Conservation (phyloP, 2,888 invertebrate genomes). For the Apamea sordens region DNA sequence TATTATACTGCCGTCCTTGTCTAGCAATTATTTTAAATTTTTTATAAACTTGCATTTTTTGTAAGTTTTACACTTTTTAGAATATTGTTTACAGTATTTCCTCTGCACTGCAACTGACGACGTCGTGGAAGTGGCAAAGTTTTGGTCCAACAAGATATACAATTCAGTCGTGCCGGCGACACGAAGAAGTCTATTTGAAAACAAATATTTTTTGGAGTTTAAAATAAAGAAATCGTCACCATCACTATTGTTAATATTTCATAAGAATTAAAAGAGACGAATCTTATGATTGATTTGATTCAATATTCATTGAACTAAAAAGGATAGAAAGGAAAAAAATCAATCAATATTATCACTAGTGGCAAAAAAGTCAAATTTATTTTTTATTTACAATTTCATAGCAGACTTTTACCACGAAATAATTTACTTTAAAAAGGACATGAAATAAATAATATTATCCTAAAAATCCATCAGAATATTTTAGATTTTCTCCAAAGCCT, state of each 20-base stretch:
- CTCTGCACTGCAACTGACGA: no score
- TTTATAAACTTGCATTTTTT: no score
- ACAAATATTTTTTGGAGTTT: no score
- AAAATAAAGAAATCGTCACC: no score
- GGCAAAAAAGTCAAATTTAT: conserved; percentile 31
- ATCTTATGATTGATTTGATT: neutral
- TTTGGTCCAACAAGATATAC: no score
- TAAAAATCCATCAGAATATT: conserved; percentile 11
- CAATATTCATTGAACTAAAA: neutral
- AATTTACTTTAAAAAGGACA: conserved; percentile 1
- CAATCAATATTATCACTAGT: neutral
- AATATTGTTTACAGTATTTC: no score
- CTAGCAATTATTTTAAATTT: no score
- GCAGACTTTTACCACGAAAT: neutral
- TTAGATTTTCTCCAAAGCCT: conserved; percentile 1
- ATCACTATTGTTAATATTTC: conserved; percentile 16
- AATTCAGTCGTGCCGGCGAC: no score
- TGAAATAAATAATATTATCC: conserved; percentile 42
- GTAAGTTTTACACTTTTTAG: no score
- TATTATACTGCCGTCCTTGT: no score
- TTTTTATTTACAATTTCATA: conserved; percentile 49
- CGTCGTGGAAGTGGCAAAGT: no score
- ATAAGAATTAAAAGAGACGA: neutral
- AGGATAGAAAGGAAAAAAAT: neutral
- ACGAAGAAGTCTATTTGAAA: no score